phyloP scores from a whole-genome alignment of 2,888 invertebrate genomes.

The Hydrotaea diabolus region DNA sequence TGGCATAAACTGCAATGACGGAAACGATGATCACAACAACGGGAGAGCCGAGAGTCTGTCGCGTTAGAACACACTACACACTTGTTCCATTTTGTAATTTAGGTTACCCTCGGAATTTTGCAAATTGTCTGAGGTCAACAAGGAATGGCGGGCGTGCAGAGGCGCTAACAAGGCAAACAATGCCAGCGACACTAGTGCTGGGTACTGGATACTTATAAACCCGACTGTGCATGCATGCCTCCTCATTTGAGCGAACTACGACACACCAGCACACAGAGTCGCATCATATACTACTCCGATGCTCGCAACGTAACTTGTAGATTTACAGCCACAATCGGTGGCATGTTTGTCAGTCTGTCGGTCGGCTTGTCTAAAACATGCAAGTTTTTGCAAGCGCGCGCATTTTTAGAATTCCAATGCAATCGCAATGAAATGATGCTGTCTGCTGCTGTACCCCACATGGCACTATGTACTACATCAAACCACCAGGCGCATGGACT shows the following conservation, averaged over 20 bases:
- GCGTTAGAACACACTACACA: constrained; percentile 39
- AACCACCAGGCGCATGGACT: constrained; percentile 41
- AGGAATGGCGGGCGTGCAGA: constrained; percentile 24
- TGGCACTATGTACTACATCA: constrained; percentile 20
- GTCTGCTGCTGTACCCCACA: constrained; percentile 9
- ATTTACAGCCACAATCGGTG: constrained; percentile 17
- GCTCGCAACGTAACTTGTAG: constrained; percentile 25
- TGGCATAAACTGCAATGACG: background rate
- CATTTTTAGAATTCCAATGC: constrained; percentile 66
- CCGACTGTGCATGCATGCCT: background rate
- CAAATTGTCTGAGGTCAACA: constrained; percentile 63
- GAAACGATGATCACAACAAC: constrained; percentile 1
- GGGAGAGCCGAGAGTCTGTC: constrained; percentile 5
- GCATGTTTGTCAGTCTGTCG: background rate
- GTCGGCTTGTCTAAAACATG: constrained; percentile 31
- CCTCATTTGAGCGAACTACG: constrained; percentile 1
- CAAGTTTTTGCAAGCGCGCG: constrained; percentile 59
- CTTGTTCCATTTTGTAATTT: constrained; percentile 64
- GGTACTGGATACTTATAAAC: background rate
- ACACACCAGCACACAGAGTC: background rate
- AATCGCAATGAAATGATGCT: constrained; percentile 39
- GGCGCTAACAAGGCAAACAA: constrained; percentile 20
- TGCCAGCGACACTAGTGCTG: background rate
- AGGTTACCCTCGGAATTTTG: constrained; percentile 66
- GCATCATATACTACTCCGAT: background rate